Base-by-base conservation (phyloP, 2,888 invertebrate genomes). In the Pedicia rivosa region DNA sequence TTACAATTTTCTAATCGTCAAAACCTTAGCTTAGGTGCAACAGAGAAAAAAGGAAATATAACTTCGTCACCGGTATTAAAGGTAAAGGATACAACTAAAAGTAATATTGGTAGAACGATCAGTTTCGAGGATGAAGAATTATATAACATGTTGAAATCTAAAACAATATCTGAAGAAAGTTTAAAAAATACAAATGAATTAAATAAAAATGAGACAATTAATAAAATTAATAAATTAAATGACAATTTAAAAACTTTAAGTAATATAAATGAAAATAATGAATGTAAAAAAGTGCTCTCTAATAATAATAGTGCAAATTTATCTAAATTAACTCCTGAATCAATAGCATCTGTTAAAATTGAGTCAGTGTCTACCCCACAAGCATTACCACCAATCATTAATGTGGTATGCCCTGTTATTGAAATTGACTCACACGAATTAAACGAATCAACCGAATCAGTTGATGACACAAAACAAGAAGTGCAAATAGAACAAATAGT, bases 1-100 rank as follows among this genome's bases (percentile, higher is more conserved):
- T 50, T 52, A 43, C 52, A 53, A 38, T 43, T 50, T 25, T 47
- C 43, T 24, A 26, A 26, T 27, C 28, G 31, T 15, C 40, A 37
- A n/a, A n/a, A n/a, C n/a, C n/a, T n/a, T n/a, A n/a, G n/a, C n/a
- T n/a, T n/a, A n/a, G n/a, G n/a, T n/a, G n/a, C n/a, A n/a, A n/a
- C n/a, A n/a, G n/a, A n/a, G n/a, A n/a, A n/a, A n/a, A n/a, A n/a
- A n/a, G n/a, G n/a, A n/a, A n/a, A n/a, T n/a, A n/a, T n/a, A n/a
- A n/a, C n/a, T n/a, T n/a, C n/a, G n/a, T n/a, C n/a, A n/a, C n/a
- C n/a, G n/a, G n/a, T n/a, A n/a, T n/a, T n/a, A n/a, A n/a, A n/a
- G n/a, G n/a, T n/a, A n/a, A n/a, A n/a, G n/a, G n/a, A n/a, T n/a
- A n/a, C n/a, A n/a, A n/a, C n/a, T n/a, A n/a, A n/a, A n/a, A n/a